Base-by-base conservation (phyloP, 2,888 invertebrate genomes). In the Hypolimnas misippus region DNA sequence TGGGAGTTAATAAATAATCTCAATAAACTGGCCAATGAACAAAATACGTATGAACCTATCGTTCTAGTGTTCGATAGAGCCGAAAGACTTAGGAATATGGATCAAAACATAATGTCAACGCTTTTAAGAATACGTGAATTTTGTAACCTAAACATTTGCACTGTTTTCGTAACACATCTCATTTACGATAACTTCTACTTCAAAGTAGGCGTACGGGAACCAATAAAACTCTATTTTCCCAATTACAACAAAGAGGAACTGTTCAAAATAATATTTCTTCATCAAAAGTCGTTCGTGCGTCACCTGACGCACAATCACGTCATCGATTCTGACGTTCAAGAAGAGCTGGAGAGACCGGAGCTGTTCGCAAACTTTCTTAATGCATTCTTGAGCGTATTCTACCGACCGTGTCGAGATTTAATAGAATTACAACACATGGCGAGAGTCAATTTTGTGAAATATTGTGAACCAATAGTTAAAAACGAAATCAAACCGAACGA, bases 381-480 rank as follows among this genome's bases (percentile, higher is more conserved):
- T 82, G 93, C 97, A 51, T 96, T 98, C 79, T 89, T 98, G 3
- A 96, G 96, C 70, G 96, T 97, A 38, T 98, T 97, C 85, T 96
- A 96, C 76, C 93, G 96, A 75, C 96, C 95, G 29, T 98, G 98
- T 84, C 93, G 97, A 19, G 97, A 98, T 92, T 84, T 98, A 53
- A 95, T 95, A 21, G 98, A 98, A 85, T 91, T 98, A 57, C 93
- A 94, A 68, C 94, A 97, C 76, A 95, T 97, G 93, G 96, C 97
- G n/a, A 93, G 94, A 72, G 89, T 94, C 46, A 95, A 95, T 82
- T 97, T 97, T 76, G 79, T 91, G 0, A 95, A 95, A 78, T 98
- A 97, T 79, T 93, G 96, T 74, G 95, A 96, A 74, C 98, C 98
- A 0, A 94, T 98, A 17, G 83, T 95, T 46, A 93, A 87, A 57